These are phyloP conservation scores for Xiphophorus birchmanni DNA, from an alignment of 2,797 vertebrate genomes.

Conservation along the genomic window DNA sequence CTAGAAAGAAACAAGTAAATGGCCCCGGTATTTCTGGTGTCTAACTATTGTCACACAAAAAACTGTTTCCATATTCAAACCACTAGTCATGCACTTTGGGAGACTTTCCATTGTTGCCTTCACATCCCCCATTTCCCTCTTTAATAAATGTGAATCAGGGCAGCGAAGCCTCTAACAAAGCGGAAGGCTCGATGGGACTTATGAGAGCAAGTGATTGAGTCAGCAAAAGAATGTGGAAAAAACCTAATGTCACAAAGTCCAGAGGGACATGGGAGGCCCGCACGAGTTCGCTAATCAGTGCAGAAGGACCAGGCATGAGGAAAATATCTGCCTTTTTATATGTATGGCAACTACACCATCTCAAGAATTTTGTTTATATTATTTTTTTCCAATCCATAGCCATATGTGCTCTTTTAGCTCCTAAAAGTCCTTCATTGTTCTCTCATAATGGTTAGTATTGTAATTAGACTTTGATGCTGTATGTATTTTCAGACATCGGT, in stretches of 20 bases:
- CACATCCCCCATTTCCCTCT: slow-evolving; percentile 18
- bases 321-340: slow-evolving; percentile 12
- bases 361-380: background rate
- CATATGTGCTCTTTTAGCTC: background rate
- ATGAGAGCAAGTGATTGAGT: slow-evolving; percentile 45
- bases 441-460: background rate
- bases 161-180: slow-evolving; percentile 31
- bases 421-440: background rate
- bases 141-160: slow-evolving; percentile 35
- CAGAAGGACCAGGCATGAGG: slow-evolving; percentile 50
- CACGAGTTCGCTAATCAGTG: slow-evolving; percentile 51
- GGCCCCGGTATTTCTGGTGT: background rate
- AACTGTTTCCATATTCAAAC: slow-evolving; percentile 1
- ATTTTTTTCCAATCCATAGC: background rate
- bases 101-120: slow-evolving; percentile 7
- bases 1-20: background rate
- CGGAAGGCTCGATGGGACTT: slow-evolving; percentile 38
- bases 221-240: slow-evolving; percentile 52
- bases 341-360: background rate
- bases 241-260: slow-evolving; percentile 60
- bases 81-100: background rate
- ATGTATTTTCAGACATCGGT: background rate
- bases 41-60: slow-evolving; percentile 5
- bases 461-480: background rate
- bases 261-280: slow-evolving; percentile 29